Conservation (phyloP, 2,113 vertebrate species). For the Etheostoma spectabile region DNA sequence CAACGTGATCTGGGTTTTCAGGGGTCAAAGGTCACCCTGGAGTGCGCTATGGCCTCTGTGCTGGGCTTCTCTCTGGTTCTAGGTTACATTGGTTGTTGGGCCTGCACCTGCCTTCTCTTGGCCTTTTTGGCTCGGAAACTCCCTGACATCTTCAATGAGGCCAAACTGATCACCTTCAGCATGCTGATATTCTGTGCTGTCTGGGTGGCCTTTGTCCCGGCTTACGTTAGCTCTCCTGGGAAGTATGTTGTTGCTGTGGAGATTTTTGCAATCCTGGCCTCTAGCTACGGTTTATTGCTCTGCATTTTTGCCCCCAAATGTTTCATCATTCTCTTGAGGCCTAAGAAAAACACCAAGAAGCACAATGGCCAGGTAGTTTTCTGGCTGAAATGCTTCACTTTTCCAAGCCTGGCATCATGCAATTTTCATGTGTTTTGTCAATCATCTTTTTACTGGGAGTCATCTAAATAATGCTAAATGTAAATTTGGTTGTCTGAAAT, state of each 20-base stretch:
- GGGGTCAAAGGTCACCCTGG: slow-evolving; percentile 74
- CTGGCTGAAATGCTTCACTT: background rate
- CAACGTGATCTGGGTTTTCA: slow-evolving; percentile 64
- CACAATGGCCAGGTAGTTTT: slow-evolving; percentile 71
- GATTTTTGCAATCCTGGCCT: slow-evolving; percentile 83
- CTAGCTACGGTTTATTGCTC: slow-evolving; percentile 75
- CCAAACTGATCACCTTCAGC: slow-evolving; percentile 84
- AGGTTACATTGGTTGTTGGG: slow-evolving; percentile 82
- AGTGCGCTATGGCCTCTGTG: slow-evolving; percentile 76
- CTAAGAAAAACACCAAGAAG: slow-evolving; percentile 81
- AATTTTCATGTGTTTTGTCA: background rate
- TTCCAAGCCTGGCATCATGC: too few species aligned
- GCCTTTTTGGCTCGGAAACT: slow-evolving; percentile 84
- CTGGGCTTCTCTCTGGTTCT: slow-evolving; percentile 76
- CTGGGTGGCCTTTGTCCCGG: slow-evolving; percentile 83
- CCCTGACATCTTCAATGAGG: slow-evolving; percentile 75
- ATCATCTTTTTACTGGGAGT: too few species aligned
- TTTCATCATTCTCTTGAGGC: slow-evolving; percentile 80
- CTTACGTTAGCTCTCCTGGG: slow-evolving; percentile 81
- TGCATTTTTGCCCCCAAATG: slow-evolving; percentile 83
- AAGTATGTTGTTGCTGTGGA: slow-evolving; percentile 80
- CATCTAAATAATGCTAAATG: too few species aligned
- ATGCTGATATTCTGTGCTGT: slow-evolving; percentile 85
- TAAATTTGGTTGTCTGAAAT: too few species aligned
- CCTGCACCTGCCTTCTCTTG: slow-evolving; percentile 74